Conservation (phyloP, 2,888 invertebrate genomes). For the Crematogaster levior region DNA sequence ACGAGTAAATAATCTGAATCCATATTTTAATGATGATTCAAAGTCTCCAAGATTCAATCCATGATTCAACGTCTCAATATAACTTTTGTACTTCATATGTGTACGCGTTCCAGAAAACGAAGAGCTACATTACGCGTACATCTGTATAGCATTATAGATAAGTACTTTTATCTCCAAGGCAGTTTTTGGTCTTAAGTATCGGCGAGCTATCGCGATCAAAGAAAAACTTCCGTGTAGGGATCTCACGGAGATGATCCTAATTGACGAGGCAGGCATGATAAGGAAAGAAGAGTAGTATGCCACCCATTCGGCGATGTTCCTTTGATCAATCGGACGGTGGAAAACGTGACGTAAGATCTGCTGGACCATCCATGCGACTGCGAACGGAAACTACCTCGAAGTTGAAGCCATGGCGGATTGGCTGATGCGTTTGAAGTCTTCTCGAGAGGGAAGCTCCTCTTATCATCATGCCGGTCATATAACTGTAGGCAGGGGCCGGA, state of each 20-base stretch:
- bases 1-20: not conserved
- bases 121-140: not conserved
- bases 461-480: conserved; percentile 61
- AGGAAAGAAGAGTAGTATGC: conserved; percentile 29
- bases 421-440: conserved; percentile 64
- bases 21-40: no score
- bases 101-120: not conserved
- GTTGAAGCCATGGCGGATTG: conserved; percentile 55
- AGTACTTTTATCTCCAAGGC: not conserved
- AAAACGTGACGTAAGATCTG: conserved; percentile 70
- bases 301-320: conserved; percentile 57
- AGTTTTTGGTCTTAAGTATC: not conserved
- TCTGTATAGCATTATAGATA: not conserved
- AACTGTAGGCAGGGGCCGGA: conserved; percentile 37
- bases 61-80: not conserved
- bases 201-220: conserved; percentile 11
- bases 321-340: conserved; percentile 73
- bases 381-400: conserved; percentile 46
- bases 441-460: conserved; percentile 50
- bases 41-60: no score
- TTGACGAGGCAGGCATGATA: conserved; percentile 48
- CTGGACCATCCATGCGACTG: conserved; percentile 39
- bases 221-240: conserved; percentile 54
- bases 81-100: not conserved
- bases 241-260: conserved; percentile 56